These are phyloP conservation scores for Shargacucullia verbasci DNA, from an alignment of 2,888 invertebrate species.

Conservation along the genomic window DNA sequence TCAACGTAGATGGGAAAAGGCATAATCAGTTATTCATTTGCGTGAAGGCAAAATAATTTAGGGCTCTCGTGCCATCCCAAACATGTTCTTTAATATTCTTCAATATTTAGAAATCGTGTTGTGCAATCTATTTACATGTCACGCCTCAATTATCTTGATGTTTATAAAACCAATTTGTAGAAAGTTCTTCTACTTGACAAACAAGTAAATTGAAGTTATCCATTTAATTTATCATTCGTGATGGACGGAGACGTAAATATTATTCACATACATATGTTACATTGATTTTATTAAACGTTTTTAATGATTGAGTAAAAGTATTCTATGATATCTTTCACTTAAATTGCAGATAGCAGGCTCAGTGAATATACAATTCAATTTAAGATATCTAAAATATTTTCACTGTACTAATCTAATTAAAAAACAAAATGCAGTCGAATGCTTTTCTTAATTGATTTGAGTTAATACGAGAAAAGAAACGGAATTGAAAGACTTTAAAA, in stretches of 20 bases:
- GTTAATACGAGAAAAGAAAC: too few relatives aligned
- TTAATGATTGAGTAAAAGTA: slow-evolving; percentile 1
- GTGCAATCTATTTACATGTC: slow-evolving; percentile 69
- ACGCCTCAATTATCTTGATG: slow-evolving; percentile 64
- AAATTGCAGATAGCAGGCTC: neutral
- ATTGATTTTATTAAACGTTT: slow-evolving; percentile 8
- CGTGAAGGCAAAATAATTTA: slow-evolving; percentile 9
- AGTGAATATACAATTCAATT: neutral
- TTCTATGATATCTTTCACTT: slow-evolving; percentile 8
- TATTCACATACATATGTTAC: slow-evolving; percentile 8
- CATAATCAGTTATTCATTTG: too few relatives aligned
- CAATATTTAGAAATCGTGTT: slow-evolving; percentile 70
- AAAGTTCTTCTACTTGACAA: slow-evolving; percentile 69
- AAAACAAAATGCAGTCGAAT: too few relatives aligned
- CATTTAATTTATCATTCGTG: slow-evolving; percentile 57
- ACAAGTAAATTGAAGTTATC: slow-evolving; percentile 62
- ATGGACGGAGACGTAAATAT: slow-evolving; percentile 23
- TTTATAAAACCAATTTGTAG: slow-evolving; percentile 67
- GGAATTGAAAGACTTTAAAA: too few relatives aligned
- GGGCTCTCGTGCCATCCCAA: slow-evolving; percentile 32
- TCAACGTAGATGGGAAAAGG: too few relatives aligned
- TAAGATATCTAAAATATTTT: too few relatives aligned
- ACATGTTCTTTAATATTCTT: slow-evolving; percentile 49
- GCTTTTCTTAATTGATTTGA: too few relatives aligned
- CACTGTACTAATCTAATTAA: too few relatives aligned